Evolutionary conservation across 2,888 invertebrate species (phyloP).

Genomic region (Tipula unca): DNA sequence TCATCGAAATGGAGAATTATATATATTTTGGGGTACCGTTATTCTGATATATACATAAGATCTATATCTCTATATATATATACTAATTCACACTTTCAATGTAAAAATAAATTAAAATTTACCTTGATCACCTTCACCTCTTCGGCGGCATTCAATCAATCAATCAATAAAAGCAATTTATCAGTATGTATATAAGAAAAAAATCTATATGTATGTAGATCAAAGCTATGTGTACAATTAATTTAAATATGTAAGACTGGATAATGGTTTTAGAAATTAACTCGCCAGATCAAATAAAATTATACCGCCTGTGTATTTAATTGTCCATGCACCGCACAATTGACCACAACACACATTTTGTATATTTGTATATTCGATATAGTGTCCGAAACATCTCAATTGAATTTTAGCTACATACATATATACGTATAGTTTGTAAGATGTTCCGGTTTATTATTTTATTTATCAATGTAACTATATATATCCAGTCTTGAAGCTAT

Average conservation of each 20-base stretch:
- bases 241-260: neutral
- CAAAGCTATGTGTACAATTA: neutral
- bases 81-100: neutral
- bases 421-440: no score
- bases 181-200: neutral
- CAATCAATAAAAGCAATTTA: neutral
- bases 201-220: neutral
- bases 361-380: neutral
- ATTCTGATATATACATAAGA: neutral
- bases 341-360: neutral
- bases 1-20: neutral
- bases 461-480: neutral
- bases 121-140: neutral
- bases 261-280: slow-evolving; percentile 3
- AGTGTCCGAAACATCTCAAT: neutral
- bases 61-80: neutral
- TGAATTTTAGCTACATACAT: neutral
- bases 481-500: neutral
- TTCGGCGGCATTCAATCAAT: slow-evolving; percentile 8
- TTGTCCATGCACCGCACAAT: neutral
- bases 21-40: neutral
- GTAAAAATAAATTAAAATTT: neutral
- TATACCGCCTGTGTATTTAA: neutral
- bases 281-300: neutral
- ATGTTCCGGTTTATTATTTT: neutral